A percentile compares a stretch with the other conserved stretches of the same genome.
Evolutionary conservation across 2,113 vertebrate genomes (phyloP).

Genomic region (Indri indri): DNA sequence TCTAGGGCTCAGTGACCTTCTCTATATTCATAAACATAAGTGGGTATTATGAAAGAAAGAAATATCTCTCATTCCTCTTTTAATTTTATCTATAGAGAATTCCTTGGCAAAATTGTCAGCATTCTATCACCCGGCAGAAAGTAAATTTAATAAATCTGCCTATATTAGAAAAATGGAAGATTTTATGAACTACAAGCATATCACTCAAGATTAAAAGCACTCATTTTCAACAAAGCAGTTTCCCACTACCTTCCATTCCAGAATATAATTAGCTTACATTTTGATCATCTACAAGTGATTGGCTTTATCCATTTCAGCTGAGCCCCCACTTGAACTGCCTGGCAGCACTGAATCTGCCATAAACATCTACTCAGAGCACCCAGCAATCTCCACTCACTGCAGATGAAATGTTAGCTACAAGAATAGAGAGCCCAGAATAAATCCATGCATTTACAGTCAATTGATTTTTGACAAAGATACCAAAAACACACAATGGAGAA

Average conservation of each 20-base stretch:
- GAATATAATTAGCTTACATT: conserved; percentile 76
- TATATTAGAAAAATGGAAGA: conserved; percentile 51
- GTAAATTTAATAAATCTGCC: conserved; percentile 70
- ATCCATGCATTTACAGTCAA: not conserved
- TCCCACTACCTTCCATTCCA: conserved; percentile 65
- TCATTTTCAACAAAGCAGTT: conserved; percentile 74
- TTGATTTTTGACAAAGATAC: not conserved
- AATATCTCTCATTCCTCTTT: conserved; percentile 8
- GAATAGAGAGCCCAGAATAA: not conserved
- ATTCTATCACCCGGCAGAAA: conserved; percentile 70
- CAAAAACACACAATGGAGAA: not conserved
- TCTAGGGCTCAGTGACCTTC: not conserved
- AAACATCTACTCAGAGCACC: conserved; percentile 63
- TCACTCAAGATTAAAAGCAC: conserved; percentile 72
- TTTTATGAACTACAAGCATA: conserved; percentile 77
- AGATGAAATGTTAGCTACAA: conserved; percentile 63
- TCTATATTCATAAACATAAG: conserved; percentile 3
- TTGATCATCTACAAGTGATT: conserved; percentile 60
- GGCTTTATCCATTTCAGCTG: conserved; percentile 69
- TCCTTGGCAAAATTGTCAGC: conserved; percentile 71
- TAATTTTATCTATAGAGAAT: conserved; percentile 57
- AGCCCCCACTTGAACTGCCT: conserved; percentile 62
- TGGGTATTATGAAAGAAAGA: conserved; percentile 30
- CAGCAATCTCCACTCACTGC: conserved; percentile 59
- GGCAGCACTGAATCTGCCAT: conserved; percentile 43